phyloP scores from a whole-genome alignment of 2,113 vertebrate species.

The Hemichromis elongatus region DNA sequence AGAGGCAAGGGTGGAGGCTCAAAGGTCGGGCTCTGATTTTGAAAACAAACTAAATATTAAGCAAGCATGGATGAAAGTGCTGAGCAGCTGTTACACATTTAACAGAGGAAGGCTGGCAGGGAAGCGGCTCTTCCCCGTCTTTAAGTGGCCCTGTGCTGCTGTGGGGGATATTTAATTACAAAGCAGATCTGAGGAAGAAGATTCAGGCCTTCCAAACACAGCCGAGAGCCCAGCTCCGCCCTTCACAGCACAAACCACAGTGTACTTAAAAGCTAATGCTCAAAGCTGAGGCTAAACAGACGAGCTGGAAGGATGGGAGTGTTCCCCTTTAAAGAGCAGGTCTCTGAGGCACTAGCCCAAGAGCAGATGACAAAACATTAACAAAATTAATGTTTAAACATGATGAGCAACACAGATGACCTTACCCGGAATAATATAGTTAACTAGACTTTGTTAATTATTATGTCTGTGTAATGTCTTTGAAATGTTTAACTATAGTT shows the following conservation, averaged over 20 bases:
- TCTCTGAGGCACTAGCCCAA: slow-evolving; percentile 12
- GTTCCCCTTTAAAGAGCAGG: slow-evolving; percentile 41
- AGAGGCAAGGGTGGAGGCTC: background rate
- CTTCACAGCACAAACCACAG: slow-evolving; percentile 8
- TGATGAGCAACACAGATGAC: background rate
- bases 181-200: slow-evolving; percentile 47
- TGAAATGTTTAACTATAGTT: background rate
- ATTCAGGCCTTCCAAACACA: slow-evolving; percentile 5
- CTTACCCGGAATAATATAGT: background rate
- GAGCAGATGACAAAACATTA: slow-evolving; percentile 20
- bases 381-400: background rate
- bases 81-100: slow-evolving; percentile 64
- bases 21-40: slow-evolving; percentile 33
- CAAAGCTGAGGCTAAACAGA: slow-evolving; percentile 32
- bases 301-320: slow-evolving; percentile 52
- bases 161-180: slow-evolving; percentile 55
- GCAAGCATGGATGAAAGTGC: slow-evolving; percentile 47
- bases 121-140: slow-evolving; percentile 11
- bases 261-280: slow-evolving; percentile 37
- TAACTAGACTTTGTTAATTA: background rate
- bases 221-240: slow-evolving; percentile 11
- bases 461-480: background rate
- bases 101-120: slow-evolving; percentile 36
- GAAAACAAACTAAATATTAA: slow-evolving; percentile 55
- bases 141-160: background rate